These are phyloP conservation scores for Hesperophylax magnus DNA, from an alignment of 1,140 invertebrate species.

Conservation along the genomic window DNA sequence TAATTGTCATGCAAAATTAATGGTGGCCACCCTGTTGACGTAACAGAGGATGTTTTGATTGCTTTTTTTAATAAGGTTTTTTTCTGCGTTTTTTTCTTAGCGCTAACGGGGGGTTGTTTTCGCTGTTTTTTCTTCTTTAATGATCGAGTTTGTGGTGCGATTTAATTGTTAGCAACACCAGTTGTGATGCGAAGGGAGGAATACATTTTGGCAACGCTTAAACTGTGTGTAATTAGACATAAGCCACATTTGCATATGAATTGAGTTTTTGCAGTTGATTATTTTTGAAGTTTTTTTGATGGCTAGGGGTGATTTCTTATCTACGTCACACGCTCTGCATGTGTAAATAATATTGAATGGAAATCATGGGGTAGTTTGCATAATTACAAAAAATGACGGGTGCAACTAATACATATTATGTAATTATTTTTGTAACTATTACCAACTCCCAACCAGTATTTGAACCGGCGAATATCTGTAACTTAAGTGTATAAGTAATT, in stretches of 20 bases:
- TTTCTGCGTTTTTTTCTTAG: slow-evolving; percentile 34
- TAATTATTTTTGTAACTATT: too few relatives aligned
- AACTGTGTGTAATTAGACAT: slow-evolving; percentile 57
- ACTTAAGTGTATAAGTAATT: too few relatives aligned
- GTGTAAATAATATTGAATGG: neutral
- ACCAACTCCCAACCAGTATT: too few relatives aligned
- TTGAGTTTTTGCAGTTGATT: slow-evolving; percentile 19
- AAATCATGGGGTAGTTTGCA: too few relatives aligned
- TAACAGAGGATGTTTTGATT: slow-evolving; percentile 57
- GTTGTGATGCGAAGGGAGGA: slow-evolving; percentile 44
- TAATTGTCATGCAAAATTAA: slow-evolving; percentile 59
- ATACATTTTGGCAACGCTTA: slow-evolving; percentile 48
- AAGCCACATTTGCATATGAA: slow-evolving; percentile 52
- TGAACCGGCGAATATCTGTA: too few relatives aligned
- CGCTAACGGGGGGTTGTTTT: slow-evolving; percentile 42
- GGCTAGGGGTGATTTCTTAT: slow-evolving; percentile 20
- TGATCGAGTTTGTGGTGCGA: slow-evolving; percentile 56
- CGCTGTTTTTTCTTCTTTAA: slow-evolving; percentile 54
- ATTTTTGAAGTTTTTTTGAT: slow-evolving; percentile 2
- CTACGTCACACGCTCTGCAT: slow-evolving; percentile 7
- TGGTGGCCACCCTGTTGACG: slow-evolving; percentile 48
- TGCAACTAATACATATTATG: too few relatives aligned
- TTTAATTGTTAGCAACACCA: slow-evolving; percentile 47
- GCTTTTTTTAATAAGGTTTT: slow-evolving; percentile 58
- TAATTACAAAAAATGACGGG: too few relatives aligned